Conservation (phyloP, 2,797 vertebrate species). For the Chiroxiphia lanceolata region DNA sequence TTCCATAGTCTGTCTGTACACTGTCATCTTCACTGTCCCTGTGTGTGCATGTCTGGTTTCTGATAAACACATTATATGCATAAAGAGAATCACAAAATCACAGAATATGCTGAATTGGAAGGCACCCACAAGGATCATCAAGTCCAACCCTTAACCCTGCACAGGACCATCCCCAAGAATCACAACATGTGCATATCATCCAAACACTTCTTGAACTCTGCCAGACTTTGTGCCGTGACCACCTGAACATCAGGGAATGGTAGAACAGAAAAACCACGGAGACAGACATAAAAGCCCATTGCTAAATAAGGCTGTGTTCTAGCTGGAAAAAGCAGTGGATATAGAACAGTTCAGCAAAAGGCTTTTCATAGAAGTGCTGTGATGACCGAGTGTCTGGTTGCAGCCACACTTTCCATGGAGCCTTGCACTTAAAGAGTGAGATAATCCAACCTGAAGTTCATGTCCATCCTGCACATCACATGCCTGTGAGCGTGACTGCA, state of each 20-base stretch:
- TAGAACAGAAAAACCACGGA: neutral
- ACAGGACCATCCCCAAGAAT: neutral
- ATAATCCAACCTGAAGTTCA: neutral
- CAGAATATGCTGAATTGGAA: neutral
- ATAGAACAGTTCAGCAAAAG: neutral
- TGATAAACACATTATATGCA: neutral
- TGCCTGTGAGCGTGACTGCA: slow-evolving; percentile 3
- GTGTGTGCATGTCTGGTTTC: neutral
- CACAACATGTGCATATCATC: too few species aligned
- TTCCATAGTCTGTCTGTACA: fast-evolving
- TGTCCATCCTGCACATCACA: neutral
- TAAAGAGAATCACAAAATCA: neutral
- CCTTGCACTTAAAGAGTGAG: neutral
- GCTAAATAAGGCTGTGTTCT: neutral
- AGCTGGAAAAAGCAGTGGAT: neutral
- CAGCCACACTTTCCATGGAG: fast-evolving
- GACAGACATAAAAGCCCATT: neutral
- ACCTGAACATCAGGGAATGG: neutral
- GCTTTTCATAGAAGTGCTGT: neutral
- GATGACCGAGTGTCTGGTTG: neutral
- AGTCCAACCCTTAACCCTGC: neutral
- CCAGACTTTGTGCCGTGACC: neutral
- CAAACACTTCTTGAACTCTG: neutral
- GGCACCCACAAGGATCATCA: neutral
- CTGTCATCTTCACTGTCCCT: neutral